Percentiles rank a stretch among this genome's conserved stretches.
phyloP scores from a whole-genome alignment of 2,113 vertebrate genomes.

The Henicopernis longicauda region DNA sequence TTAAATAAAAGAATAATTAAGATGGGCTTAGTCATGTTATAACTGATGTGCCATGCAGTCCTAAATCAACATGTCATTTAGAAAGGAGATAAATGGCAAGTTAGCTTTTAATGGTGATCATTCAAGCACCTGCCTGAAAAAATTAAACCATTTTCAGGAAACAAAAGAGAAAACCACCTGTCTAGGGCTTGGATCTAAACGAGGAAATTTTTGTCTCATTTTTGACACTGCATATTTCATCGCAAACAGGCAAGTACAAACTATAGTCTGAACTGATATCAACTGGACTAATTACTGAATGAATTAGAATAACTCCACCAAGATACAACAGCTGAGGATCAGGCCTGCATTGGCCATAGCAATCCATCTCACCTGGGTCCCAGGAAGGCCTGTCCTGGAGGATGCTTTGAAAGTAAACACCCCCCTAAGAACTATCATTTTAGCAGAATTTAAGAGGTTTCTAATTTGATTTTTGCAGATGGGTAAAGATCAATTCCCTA shows the following conservation, averaged over 20 bases:
- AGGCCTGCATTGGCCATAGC: neutral
- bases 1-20: constrained; percentile 67
- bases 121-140: constrained; percentile 1
- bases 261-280: neutral
- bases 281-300: neutral
- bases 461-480: neutral
- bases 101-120: neutral
- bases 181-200: neutral
- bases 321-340: neutral
- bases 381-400: neutral
- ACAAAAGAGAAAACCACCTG: neutral
- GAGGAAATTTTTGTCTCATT: neutral
- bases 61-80: constrained; percentile 24
- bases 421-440: neutral
- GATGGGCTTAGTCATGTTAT: constrained; percentile 37
- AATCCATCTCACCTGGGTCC: neutral
- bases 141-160: constrained; percentile 9
- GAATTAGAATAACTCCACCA: neutral
- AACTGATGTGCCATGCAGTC: constrained; percentile 39
- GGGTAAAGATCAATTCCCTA: neutral
- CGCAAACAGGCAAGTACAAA: neutral
- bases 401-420: neutral
- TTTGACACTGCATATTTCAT: neutral
- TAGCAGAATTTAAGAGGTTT: neutral
- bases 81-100: constrained; percentile 25